A percentile compares a stretch with the other conserved stretches of the same genome.
These are phyloP conservation scores for Apotomis betuletana DNA, from an alignment of 2,888 invertebrate genomes.

Conservation along the genomic window DNA sequence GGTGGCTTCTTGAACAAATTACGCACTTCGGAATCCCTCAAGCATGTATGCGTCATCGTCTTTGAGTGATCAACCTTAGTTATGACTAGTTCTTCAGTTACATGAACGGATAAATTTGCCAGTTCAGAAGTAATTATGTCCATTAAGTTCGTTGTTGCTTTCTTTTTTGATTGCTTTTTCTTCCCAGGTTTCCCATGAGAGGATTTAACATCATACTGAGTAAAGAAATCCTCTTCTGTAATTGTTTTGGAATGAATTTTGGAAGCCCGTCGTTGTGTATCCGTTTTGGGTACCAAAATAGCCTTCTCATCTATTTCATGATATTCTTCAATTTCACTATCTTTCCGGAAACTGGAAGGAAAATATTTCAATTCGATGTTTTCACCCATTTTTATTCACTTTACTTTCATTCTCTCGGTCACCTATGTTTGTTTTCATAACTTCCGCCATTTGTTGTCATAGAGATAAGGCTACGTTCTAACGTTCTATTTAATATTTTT, in stretches of 20 bases:
- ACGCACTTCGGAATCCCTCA: slow-evolving; percentile 49
- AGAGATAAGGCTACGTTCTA: slow-evolving; percentile 45
- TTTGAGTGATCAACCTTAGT: slow-evolving; percentile 50
- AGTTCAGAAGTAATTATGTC: slow-evolving; percentile 68
- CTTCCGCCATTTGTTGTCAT: slow-evolving; percentile 55
- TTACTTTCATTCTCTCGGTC: not conserved
- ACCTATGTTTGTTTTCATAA: slow-evolving; percentile 43
- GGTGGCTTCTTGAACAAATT: slow-evolving; percentile 48
- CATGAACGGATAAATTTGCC: slow-evolving; percentile 54
- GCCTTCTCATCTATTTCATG: slow-evolving; percentile 66
- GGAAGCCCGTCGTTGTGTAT: slow-evolving; percentile 43
- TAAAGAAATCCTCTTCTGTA: slow-evolving; percentile 69
- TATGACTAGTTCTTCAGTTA: slow-evolving; percentile 59
- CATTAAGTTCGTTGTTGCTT: slow-evolving; percentile 59
- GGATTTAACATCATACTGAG: slow-evolving; percentile 56
- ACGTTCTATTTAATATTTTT: not conserved
- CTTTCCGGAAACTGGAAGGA: slow-evolving; percentile 48
- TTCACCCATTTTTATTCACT: slow-evolving; percentile 58
- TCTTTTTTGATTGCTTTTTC: slow-evolving; percentile 62
- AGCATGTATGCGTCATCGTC: slow-evolving; percentile 51
- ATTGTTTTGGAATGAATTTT: slow-evolving; percentile 50
- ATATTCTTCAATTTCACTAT: slow-evolving; percentile 70
- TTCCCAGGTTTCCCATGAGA: slow-evolving; percentile 51
- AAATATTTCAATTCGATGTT: slow-evolving; percentile 63
- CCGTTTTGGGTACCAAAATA: slow-evolving; percentile 47